Evolutionary conservation across 92 coral and sea anemone genomes (phyloP).

Genomic region (Metridium senile): DNA sequence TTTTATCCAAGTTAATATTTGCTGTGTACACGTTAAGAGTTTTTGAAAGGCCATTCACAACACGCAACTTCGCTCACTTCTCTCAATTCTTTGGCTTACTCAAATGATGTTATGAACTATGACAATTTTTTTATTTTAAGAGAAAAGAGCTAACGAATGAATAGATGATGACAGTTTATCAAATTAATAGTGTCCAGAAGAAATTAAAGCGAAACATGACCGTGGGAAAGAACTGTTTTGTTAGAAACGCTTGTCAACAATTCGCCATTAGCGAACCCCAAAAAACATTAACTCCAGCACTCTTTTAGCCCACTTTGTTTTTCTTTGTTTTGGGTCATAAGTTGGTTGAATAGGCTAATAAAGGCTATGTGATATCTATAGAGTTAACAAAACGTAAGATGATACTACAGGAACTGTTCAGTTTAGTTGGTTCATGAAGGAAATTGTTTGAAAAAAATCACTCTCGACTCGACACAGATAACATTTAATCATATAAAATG

Average conservation of each 20-base stretch:
- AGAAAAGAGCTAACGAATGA: too few species aligned
- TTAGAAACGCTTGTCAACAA: slow-evolving; percentile 12
- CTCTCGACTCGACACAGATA: too few species aligned
- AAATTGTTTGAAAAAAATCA: too few species aligned
- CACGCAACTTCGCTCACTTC: too few species aligned
- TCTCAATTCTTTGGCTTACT: too few species aligned
- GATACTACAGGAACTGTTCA: not conserved
- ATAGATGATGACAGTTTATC: too few species aligned
- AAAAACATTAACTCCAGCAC: slow-evolving; percentile 1
- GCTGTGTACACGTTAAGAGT: not conserved
- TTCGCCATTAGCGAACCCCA: slow-evolving; percentile 3
- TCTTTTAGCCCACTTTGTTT: not conserved
- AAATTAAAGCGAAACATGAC: too few species aligned
- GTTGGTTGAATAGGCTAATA: not conserved
- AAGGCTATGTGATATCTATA: slow-evolving; percentile 22
- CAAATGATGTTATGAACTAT: too few species aligned
- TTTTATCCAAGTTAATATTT: not conserved
- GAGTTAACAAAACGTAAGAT: slow-evolving; percentile 27
- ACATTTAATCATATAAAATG: too few species aligned
- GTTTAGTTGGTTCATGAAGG: not conserved
- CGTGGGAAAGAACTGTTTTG: slow-evolving; percentile 13
- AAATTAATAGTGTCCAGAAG: too few species aligned
- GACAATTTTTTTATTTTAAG: too few species aligned
- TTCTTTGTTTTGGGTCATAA: slow-evolving; percentile 17
- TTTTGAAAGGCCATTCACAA: not conserved